phyloP scores from a whole-genome alignment of 2,888 invertebrate genomes.

The Eristalis arbustorum region DNA sequence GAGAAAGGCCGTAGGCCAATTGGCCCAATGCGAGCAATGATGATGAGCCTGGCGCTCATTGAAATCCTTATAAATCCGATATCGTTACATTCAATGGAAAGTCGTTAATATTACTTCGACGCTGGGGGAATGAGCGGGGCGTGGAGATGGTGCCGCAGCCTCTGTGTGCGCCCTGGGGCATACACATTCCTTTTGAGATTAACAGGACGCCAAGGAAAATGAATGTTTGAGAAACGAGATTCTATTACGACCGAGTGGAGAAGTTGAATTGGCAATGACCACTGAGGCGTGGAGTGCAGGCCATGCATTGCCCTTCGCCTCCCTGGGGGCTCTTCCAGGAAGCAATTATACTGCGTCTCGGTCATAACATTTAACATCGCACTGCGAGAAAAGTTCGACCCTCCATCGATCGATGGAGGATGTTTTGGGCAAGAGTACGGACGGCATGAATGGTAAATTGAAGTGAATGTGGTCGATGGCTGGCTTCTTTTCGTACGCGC shows the following conservation, averaged over 20 bases:
- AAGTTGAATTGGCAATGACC: conserved; percentile 42
- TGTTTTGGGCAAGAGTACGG: background rate
- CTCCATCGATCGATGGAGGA: background rate
- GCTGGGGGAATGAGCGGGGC: background rate
- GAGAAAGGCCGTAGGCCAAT: conserved; percentile 24
- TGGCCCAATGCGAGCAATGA: conserved; percentile 14
- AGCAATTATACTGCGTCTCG: conserved; percentile 42
- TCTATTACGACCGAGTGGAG: conserved; percentile 29
- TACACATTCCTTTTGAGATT: conserved; percentile 41
- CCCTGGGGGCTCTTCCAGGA: background rate
- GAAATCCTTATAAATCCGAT: conserved; percentile 55
- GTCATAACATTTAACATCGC: conserved; percentile 36
- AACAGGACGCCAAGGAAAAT: conserved; percentile 49
- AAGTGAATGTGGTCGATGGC: background rate
- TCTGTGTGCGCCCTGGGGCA: conserved; percentile 7
- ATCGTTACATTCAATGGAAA: conserved; percentile 48
- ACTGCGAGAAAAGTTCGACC: background rate
- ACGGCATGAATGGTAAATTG: conserved; percentile 28
- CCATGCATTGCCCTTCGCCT: conserved; percentile 5
- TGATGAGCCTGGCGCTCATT: conserved; percentile 45
- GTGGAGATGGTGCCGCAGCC: background rate
- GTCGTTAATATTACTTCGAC: conserved; percentile 48
- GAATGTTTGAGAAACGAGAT: conserved; percentile 48
- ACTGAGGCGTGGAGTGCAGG: background rate
- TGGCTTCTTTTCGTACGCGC: background rate